Evolutionary conservation across 2,888 invertebrate species (phyloP).

Genomic region (Parnassius mnemosyne): DNA sequence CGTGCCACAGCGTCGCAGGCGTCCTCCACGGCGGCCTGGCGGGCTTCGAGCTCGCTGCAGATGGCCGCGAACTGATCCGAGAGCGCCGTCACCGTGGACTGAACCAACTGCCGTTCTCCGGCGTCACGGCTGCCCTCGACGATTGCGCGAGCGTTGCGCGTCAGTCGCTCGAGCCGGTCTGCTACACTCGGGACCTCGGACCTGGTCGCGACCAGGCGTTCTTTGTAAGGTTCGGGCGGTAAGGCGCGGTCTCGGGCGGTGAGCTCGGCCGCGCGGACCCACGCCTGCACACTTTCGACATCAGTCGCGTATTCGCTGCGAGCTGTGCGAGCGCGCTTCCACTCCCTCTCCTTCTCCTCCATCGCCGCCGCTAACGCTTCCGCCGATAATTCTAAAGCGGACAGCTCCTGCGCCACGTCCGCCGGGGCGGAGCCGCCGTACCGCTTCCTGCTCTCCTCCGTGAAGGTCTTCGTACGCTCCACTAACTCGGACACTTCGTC

Average conservation of each 20-base stretch:
- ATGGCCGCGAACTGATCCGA: constrained; percentile 90
- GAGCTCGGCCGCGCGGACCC: constrained; percentile 91
- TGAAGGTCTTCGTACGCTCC: constrained; percentile 79
- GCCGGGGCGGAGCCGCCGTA: constrained; percentile 86
- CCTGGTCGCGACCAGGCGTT: constrained; percentile 88
- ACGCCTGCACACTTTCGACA: constrained; percentile 89
- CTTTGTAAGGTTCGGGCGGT: constrained; percentile 88
- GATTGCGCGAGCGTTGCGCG: constrained; percentile 88
- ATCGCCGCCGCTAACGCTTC: constrained; percentile 89
- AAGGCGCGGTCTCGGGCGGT: constrained; percentile 89
- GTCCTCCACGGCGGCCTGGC: constrained; percentile 91
- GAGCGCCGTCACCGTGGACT: constrained; percentile 86
- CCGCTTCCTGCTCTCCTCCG: constrained; percentile 80
- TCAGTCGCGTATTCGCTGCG: constrained; percentile 89
- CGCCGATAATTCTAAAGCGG: constrained; percentile 89
- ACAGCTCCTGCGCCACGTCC: constrained; percentile 90
- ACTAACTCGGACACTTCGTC: constrained; percentile 80
- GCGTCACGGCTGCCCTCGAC: constrained; percentile 89
- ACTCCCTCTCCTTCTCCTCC: constrained; percentile 93
- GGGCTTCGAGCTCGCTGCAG: constrained; percentile 89
- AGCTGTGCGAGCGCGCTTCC: constrained; percentile 91
- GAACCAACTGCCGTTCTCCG: constrained; percentile 87
- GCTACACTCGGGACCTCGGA: constrained; percentile 85
- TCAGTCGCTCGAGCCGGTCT: constrained; percentile 89
- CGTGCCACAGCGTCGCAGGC: constrained; percentile 93